A percentile compares a stretch with the other conserved stretches of the same genome.
Conservation (phyloP, 2,888 invertebrate species). For the Oscheius sp. region DNA sequence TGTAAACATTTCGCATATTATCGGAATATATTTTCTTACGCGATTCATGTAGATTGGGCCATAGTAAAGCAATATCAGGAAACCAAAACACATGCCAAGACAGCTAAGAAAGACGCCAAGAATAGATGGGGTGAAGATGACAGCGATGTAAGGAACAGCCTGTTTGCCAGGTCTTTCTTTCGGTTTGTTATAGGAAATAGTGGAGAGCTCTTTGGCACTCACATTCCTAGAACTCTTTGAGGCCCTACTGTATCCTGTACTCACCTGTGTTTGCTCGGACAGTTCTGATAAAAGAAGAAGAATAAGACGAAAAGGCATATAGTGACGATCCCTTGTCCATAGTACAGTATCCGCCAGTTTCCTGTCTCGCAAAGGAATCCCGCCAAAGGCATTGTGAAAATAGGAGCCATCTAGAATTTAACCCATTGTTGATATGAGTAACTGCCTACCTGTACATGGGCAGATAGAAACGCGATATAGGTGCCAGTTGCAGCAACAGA, state of each 20-base stretch:
- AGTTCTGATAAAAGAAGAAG: conserved; percentile 46
- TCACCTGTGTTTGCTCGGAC: conserved; percentile 48
- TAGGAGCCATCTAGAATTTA: conserved; percentile 21
- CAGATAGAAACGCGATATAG: conserved; percentile 48
- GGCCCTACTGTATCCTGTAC: background rate
- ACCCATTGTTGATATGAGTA: background rate
- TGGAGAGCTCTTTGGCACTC: conserved; percentile 11
- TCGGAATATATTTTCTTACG: conserved; percentile 10
- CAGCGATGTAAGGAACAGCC: conserved; percentile 20
- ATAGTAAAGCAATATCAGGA: conserved; percentile 50
- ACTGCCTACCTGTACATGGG: conserved; percentile 39
- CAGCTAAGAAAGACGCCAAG: conserved; percentile 37
- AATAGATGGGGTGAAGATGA: conserved; percentile 4
- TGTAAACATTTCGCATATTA: conserved; percentile 26
- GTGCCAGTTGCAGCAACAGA: conserved; percentile 41
- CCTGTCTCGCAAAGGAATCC: conserved; percentile 45
- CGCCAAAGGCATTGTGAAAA: conserved; percentile 47
- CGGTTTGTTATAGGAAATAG: conserved; percentile 8
- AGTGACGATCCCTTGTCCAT: conserved; percentile 40
- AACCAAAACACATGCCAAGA: conserved; percentile 52
- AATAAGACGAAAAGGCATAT: conserved; percentile 39
- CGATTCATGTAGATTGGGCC: conserved; percentile 59
- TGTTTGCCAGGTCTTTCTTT: background rate
- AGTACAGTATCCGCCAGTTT: conserved; percentile 42
- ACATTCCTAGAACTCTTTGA: conserved; percentile 12